phyloP scores from a whole-genome alignment of 2,888 invertebrate genomes.

The Autographa gamma region DNA sequence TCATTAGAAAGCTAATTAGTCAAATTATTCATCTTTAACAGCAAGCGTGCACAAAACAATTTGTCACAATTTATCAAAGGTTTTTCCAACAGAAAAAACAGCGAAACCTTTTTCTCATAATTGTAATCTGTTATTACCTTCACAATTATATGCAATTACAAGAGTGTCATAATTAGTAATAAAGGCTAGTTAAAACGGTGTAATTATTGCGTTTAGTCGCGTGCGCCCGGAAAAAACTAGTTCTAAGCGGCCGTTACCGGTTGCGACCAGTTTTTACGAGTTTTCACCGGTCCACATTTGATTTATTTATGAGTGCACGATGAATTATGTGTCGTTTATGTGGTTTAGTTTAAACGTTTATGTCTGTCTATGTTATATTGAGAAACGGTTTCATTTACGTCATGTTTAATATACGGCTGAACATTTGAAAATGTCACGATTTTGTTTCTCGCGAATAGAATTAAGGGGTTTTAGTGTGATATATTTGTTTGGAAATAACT shows the following conservation, averaged over 20 bases:
- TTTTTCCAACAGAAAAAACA: constrained; percentile 37
- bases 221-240: constrained; percentile 48
- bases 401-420: constrained; percentile 2
- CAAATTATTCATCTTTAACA: constrained; percentile 36
- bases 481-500: neutral
- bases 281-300: constrained; percentile 39
- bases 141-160: constrained; percentile 58
- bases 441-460: neutral
- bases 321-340: constrained; percentile 34
- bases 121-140: constrained; percentile 45
- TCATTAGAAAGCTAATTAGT: constrained; percentile 41
- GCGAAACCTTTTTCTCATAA: constrained; percentile 45
- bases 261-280: constrained; percentile 35
- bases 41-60: constrained; percentile 38
- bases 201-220: constrained; percentile 57
- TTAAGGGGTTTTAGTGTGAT: neutral
- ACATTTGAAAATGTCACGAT: constrained; percentile 6
- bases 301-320: constrained; percentile 41
- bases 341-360: constrained; percentile 16
- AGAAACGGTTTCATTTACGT: constrained; percentile 11
- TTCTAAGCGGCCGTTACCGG: constrained; percentile 16
- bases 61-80: constrained; percentile 59
- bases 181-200: constrained; percentile 48
- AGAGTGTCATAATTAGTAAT: constrained; percentile 61
- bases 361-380: neutral